Base-by-base conservation (phyloP, 2,888 invertebrate species). In the Athalia rosae region DNA sequence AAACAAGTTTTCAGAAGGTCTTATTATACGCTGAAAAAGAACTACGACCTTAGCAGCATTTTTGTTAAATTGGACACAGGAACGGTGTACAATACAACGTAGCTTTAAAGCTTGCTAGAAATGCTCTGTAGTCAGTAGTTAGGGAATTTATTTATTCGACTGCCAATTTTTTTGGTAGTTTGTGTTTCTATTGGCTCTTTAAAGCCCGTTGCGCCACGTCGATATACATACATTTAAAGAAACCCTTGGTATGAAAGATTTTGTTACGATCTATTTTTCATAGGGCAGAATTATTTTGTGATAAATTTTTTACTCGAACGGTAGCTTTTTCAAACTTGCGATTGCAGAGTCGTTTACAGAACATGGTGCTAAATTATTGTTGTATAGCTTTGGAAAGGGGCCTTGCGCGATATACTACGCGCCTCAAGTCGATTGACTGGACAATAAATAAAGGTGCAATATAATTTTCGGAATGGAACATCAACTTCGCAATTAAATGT, bases 1-100 rank as follows among this genome's bases (percentile, higher is more conserved):
- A 93, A 94, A 85, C 88, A 90, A 53, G 92, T 95, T 6, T 94
- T 96, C 90, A 91, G 91, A 73, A 88, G 90, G 76, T 92, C 92
- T 3, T 91, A 90, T 82, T 87, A 91, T 80, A 88, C 86, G 80
- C 83, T 93, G 78, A 90, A 89, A 67, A 87, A 90, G 63, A 91
- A 89, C 59, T 90, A 90, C 79, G 86, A 89, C 80, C 86, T 93
- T 77, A 85, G 84, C 69, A 88, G 86, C 76, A 88, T 90, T 78
- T 90, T 91, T 79, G 81, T 83, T n/a, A 84, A 84, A 76, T 77
- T 91, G 89, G 58, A 85, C 87, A 59, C 83, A 80, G 81, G 87
- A 85, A 61, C 87, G 84, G 83, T 87, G 90, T 81, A 82, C 88
- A 90, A 13, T 81, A 76, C 90, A 15, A 76, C 81, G 67, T 81